Conservation (phyloP, 2,797 vertebrate species). For the Gambelia wislizenii region DNA sequence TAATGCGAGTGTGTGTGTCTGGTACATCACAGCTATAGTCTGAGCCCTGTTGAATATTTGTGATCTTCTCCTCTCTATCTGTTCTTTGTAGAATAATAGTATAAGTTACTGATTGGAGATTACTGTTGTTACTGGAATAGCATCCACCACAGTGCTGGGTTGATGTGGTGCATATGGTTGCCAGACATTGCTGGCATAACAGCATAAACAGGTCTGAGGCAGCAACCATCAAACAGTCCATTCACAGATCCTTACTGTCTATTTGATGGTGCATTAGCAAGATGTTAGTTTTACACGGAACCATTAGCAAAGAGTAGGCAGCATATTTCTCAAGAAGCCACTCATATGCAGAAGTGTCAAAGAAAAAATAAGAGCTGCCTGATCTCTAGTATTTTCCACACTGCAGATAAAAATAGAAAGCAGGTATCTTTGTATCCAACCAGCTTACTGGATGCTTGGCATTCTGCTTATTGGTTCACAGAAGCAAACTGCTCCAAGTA, state of each 20-base stretch:
- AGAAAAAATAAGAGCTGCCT: constrained; percentile 8
- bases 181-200: background rate
- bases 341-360: constrained; percentile 37
- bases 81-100: background rate
- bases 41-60: background rate
- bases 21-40: too few relatives aligned
- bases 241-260: background rate
- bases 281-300: background rate
- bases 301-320: background rate
- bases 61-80: background rate
- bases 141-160: background rate
- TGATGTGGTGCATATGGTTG: background rate
- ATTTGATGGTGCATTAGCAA: background rate
- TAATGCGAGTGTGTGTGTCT: too few relatives aligned
- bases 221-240: background rate
- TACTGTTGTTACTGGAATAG: background rate
- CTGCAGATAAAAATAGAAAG: constrained; percentile 50
- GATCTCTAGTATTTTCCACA: constrained; percentile 31
- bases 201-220: background rate
- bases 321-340: constrained; percentile 33
- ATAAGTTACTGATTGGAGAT: background rate
- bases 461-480: constrained; percentile 21
- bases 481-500: constrained; percentile 28
- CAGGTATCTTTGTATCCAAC: constrained; percentile 2
- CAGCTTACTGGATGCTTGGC: constrained; percentile 13